These are phyloP conservation scores for Corythornis vintsioides DNA, from an alignment of 2,113 vertebrate species.

Conservation along the genomic window DNA sequence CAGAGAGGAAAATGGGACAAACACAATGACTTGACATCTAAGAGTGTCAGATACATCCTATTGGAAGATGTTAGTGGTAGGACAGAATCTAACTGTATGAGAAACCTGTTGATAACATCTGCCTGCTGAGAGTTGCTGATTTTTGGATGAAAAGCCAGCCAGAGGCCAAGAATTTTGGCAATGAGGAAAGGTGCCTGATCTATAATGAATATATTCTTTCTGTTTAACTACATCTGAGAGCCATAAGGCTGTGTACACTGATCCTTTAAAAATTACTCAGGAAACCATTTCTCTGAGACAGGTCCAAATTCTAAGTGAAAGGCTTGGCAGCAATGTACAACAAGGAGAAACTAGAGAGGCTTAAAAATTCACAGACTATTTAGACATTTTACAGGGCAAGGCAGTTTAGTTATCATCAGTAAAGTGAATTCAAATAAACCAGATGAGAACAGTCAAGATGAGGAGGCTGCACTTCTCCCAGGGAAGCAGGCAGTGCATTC, in stretches of 20 bases:
- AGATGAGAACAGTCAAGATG: not conserved
- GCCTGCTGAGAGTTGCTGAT: not conserved
- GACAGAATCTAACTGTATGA: not conserved
- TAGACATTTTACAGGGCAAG: not conserved
- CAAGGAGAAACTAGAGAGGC: not conserved
- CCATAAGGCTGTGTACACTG: not conserved
- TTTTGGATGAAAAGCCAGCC: not conserved
- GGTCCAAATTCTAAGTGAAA: not conserved
- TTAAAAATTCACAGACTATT: not conserved
- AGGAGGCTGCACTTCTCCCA: not conserved
- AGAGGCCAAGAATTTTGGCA: not conserved
- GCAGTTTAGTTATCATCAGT: not conserved
- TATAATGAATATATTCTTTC: not conserved
- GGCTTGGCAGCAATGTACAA: not conserved
- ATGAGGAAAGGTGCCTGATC: not conserved
- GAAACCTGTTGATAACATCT: not conserved
- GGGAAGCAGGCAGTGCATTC: not conserved
- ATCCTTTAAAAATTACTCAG: not conserved
- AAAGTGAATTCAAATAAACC: not conserved
- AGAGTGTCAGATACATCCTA: not conserved
- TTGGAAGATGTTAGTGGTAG: not conserved
- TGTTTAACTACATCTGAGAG: not conserved
- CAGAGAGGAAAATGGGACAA: not conserved
- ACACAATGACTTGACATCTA: not conserved
- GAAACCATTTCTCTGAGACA: not conserved